Base-by-base conservation (phyloP, 1,140 invertebrate species). In the Rhynchophorus ferrugineus region DNA sequence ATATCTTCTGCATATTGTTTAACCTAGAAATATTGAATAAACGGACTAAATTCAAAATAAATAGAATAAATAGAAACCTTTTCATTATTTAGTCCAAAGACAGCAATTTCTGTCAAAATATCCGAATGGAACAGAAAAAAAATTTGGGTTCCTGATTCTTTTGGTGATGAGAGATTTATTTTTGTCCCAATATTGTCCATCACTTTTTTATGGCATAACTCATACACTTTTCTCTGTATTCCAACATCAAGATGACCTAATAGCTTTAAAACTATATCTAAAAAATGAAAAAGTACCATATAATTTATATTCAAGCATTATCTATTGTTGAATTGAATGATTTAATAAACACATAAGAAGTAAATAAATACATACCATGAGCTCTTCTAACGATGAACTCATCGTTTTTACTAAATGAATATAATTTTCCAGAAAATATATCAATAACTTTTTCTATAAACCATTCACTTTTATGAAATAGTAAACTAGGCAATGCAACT, bases 71-170 rank as follows among this genome's bases (percentile, higher is more conserved):
- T 29, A 29, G 11, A 29, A 29, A 60, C 44, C 50, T 73, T 63
- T 11, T 73, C 68, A 29, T 72, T 73, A 7, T 66, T 73, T 5
- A 78, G 56, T 38, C 81, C 81, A 58, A 80, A 74, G 61, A 73
- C 75, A 54, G 79, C 75, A 44, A 84, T 79, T 69, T 83, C 79
- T n/a, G 69, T 77, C 14, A 84, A 59, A 29, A 83, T 68, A 44
- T 66, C 67, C 1, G 74, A 61, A 52, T 78, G 70, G 35, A 78
- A 70, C 17, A 83, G 59, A 63, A 83, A 77, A 19, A 61, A 47
- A 22, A 77, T 54, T 54, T 69, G 68, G 43, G 65, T 64, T 58
- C 69, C 72, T 6, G 66, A 61, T 9, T 64, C 49, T 41, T 57
- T 69, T n/a, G 56, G 63, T 52, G 53, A 33, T 18, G 43, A 49